Percentiles rank a stretch among this genome's conserved stretches.
Evolutionary conservation across 2,113 vertebrate genomes (phyloP).

Genomic region (Mixornis gularis): DNA sequence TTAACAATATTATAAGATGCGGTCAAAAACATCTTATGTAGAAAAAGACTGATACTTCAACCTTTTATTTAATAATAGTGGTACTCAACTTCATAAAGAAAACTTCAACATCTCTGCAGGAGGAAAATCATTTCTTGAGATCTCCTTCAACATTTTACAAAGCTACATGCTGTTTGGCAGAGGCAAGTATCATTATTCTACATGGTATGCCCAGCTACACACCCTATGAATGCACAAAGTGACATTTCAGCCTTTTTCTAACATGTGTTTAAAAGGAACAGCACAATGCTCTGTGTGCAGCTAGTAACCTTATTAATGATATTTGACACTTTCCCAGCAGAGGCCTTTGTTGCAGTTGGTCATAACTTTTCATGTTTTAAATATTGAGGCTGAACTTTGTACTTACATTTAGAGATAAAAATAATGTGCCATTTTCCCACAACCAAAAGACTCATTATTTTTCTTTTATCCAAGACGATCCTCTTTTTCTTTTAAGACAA

Average conservation of each 20-base stretch:
- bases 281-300: not conserved
- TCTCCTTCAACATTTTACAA: not conserved
- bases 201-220: not conserved
- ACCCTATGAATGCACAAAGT: not conserved
- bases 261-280: not conserved
- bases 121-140: not conserved
- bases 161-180: not conserved
- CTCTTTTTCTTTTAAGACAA: not conserved
- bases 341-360: not conserved
- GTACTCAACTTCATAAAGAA: not conserved
- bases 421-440: not conserved
- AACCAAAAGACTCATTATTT: not conserved
- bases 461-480: not conserved
- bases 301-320: not conserved
- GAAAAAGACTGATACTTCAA: not conserved
- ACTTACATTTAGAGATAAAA: not conserved
- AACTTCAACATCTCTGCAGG: not conserved
- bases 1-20: rapidly evolving
- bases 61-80: not conserved
- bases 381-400: not conserved
- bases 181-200: not conserved
- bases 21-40: not conserved
- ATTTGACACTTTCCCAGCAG: not conserved
- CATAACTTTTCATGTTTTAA: not conserved
- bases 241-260: not conserved